Base-by-base conservation (phyloP, 2,888 invertebrate genomes). In the Volucella inflata region DNA sequence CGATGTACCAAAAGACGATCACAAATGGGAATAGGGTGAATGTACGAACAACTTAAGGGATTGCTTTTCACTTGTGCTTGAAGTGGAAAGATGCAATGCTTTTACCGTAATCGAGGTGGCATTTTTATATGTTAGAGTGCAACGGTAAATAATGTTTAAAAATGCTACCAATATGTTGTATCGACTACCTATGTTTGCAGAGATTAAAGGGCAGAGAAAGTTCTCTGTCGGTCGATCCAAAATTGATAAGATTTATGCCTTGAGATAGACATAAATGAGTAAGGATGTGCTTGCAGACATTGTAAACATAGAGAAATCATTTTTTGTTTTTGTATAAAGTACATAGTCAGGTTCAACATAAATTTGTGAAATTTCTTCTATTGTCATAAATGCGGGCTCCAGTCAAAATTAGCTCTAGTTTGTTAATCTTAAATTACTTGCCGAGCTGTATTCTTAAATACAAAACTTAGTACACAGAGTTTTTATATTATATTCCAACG, bases 51-150 rank as follows among this genome's bases (percentile, higher is more conserved):
- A 46, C 72, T 80, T 67, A 80, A 72, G 65, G 74, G 74, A 80
- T 80, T 80, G 68, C 79, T 80, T 74, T 67, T 68, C 79, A 72
- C 72, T 72, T 65, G 71, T 9, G 57, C 67, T 60, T 38, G 16
- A 42, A 74, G 59, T 68, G 65, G 67, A 46, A 21, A 46, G 67
- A 80, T 48, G 38, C 46, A 53, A 67, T 74, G 74, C 74, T 74
- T 67, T 80, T 74, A 68, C 60, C 48, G 74, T 74, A 80, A 80
- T 67, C 68, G 74, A 80, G 62, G 79, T 67, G 72, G 50, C 67
- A 80, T 74, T 51, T 80, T 74, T 67, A 55, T 67, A 67, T 60
- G 65, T 38, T 42, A 44, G 57, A 44, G 55, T 2, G 50, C 60
- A 71, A 14, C 48, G 44, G 44, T 40, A 12, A 36, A 40, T 59